phyloP scores from a whole-genome alignment of 1,140 invertebrate species.

The Sycobia sp. region DNA sequence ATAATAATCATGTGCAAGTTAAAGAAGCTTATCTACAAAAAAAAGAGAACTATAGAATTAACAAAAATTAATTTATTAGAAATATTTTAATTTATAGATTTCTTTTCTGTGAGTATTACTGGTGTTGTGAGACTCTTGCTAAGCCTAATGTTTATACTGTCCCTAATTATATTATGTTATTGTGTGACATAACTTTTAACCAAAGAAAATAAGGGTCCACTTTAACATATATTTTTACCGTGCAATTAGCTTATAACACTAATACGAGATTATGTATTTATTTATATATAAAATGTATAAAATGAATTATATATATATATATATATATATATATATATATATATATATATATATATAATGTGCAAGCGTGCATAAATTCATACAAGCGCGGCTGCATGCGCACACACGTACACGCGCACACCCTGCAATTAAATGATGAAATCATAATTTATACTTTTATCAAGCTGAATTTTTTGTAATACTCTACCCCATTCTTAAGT shows the following conservation, averaged over 20 bases:
- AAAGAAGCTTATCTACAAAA: constrained; percentile 6
- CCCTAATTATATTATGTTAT: constrained; percentile 1
- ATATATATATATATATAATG: no score
- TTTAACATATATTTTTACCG: constrained; percentile 20
- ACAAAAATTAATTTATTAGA: background rate
- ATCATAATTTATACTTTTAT: constrained; percentile 15
- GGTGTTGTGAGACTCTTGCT: constrained; percentile 6
- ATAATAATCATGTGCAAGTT: background rate
- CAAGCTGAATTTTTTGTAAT: constrained; percentile 22
- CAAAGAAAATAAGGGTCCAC: constrained; percentile 31
- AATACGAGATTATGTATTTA: constrained; percentile 29
- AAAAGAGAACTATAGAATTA: background rate
- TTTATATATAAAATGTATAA: constrained; percentile 16
- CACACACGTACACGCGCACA: no score
- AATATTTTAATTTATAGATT: constrained; percentile 12
- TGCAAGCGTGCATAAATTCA: no score
- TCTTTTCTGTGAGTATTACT: constrained; percentile 1
- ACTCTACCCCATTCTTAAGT: constrained; percentile 29
- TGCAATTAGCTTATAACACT: constrained; percentile 7
- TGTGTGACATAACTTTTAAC: constrained; percentile 20
- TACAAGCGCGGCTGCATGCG: no score
- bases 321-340: constrained; percentile 11
- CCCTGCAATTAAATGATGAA: no score
- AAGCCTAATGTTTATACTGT: constrained; percentile 14
- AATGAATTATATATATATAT: constrained; percentile 20